Percentiles rank a stretch among this genome's conserved stretches.
Conservation (phyloP, 2,113 vertebrate genomes). For the Antechinus stuartii region DNA sequence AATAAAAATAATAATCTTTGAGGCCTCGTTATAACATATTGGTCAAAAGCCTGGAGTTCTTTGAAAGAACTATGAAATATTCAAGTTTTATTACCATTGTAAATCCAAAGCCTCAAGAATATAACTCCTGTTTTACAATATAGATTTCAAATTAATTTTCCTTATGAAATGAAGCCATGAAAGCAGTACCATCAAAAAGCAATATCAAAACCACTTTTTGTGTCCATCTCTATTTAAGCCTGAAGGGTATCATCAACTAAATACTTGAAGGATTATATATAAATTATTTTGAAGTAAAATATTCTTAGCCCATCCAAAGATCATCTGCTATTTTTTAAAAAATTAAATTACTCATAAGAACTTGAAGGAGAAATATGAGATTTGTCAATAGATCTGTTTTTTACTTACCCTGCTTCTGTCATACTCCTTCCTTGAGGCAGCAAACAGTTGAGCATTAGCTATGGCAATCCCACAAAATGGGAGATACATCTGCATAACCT, state of each 20-base stretch:
- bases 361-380: conserved; percentile 1
- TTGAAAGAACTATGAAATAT: conserved; percentile 14
- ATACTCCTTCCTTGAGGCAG: conserved; percentile 98
- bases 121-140: neutral
- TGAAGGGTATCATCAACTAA: conserved; percentile 9
- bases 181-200: conserved; percentile 45
- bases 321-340: conserved; percentile 59
- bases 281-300: conserved; percentile 1
- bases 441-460: conserved; percentile 97
- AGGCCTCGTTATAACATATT: neutral
- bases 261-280: conserved; percentile 44
- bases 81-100: neutral
- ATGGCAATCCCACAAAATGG: conserved; percentile 99
- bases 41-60: neutral
- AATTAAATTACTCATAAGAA: neutral
- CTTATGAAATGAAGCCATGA: conserved; percentile 28
- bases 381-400: neutral
- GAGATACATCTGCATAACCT: conserved; percentile 99
- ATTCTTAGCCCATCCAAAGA: conserved; percentile 31
- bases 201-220: neutral
- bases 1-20: conserved; percentile 33
- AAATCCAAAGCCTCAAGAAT: conserved; percentile 16
- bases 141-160: conserved; percentile 35
- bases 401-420: conserved; percentile 97
- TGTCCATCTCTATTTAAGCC: conserved; percentile 16